Evolutionary conservation across 2,113 vertebrate species (phyloP), one percentile per base, ranked within the genome.

Genomic region (Melanotaenia duboulayi): DNA sequence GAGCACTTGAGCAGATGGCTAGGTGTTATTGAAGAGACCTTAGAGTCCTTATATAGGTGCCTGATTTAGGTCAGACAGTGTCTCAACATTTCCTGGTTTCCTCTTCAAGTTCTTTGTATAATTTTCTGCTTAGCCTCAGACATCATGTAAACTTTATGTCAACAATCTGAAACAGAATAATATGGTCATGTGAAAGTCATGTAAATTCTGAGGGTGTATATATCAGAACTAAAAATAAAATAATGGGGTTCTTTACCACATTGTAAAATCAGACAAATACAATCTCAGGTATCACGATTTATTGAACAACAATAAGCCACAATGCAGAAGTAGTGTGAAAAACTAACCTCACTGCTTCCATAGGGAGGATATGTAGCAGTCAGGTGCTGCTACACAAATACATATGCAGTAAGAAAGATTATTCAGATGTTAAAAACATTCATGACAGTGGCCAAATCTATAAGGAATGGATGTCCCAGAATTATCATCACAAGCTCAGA

Each of bases 1-100:
- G 65, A 68, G 62, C 74, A 73, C 67, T 75, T 61, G 72, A 80
- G 66, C 92, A 92, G 90, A 90, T 84, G 87, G 86, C 71, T 80
- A 59, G 39, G 58, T 72, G 64, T 88, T 86, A 89, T 84, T 85
- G 82, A 76, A 75, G 65, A 72, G 67, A 82, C 66, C 82, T 83
- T 49, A 20, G 24, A 83, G 67, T 20, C 54, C 57, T 82, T 35
- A 8, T 37, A 59, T 44, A 35, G 61, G 61, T 71, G 61, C 63
- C 65, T 75, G 81, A 85, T 78, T 75, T 76, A 80, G 57, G 61
- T 73, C 71, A 76, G 66, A 84, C 74, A 72, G 79, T 32, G 76
- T 84, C 58, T 82, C 56, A 74, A 77, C 62, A 63, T 70, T 61
- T 81, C 61, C 73, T 67, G 77, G 59, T 71, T 66, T 74, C 68